Base-by-base conservation (phyloP, 30 jellyfish, hydroid and myxozoan genomes). In the Cassiopea xamachana region DNA sequence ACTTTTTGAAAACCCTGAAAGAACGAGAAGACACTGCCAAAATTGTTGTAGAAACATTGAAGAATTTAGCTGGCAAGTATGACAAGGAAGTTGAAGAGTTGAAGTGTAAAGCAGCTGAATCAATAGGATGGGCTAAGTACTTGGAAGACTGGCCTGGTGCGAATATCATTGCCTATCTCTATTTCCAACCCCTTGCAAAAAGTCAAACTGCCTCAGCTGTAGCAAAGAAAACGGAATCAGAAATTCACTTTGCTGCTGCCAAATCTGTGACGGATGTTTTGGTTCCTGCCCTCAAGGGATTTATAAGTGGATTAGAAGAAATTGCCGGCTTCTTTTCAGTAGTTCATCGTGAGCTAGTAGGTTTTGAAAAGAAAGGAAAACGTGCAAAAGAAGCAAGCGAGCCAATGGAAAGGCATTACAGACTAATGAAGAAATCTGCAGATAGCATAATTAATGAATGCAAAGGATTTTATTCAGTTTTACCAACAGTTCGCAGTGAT, bases 401-500 rank as follows among this genome's bases (percentile, higher is more conserved):
- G 47, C 90, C 90, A 68, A 81, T 55, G 47, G 19, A 15, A 1
- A 13, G 58, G 43, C 83, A 81, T 76, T 81, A 81, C 60, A 81
- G n/a, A 10, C 7, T 81, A 45, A 81, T 81, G 90, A 46, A 45
- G 46, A 15, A 17, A 2, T 55, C 58, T 16, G 90, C 90, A 12
- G 45, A 14, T 10, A 46, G 48, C 6, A 59, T 81, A 8, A 62
- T 45, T 3, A 60, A n/a, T 17, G 83, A 47, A 15, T 80, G 88
- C n/a, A 51, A 48, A 6, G n/a, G 18, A n/a, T 80, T 80, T 43
- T 59, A 2, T 60, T 50, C 78, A 14, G 70, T 60, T n/a, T 15
- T 80, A 73, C 88, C 88, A 8, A 17, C 77, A 51, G 79, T 80
- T 51, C 68, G 88, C 16, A n/a, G 79, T 39, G 88, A 80, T 60